phyloP scores from a whole-genome alignment of 2,797 vertebrate species.

The Ibycter americanus region DNA sequence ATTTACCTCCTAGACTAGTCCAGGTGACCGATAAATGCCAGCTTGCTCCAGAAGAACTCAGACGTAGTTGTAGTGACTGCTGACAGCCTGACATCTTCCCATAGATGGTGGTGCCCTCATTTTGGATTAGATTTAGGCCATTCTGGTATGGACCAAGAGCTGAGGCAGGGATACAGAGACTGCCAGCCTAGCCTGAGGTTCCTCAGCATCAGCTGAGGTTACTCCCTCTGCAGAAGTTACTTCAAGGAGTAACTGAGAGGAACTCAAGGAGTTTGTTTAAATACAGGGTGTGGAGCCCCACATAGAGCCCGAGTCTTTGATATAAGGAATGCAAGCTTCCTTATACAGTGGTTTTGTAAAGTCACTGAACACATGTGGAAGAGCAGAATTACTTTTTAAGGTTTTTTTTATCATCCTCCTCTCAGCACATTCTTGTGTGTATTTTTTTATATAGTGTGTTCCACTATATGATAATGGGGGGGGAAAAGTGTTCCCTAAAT shows the following conservation, averaged over 20 bases:
- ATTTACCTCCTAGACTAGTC: neutral
- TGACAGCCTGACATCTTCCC: neutral
- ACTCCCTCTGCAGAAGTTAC: neutral
- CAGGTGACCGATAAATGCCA: fast-evolving
- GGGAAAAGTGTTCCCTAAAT: conserved; percentile 21
- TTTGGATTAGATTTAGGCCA: neutral
- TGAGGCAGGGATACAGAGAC: neutral
- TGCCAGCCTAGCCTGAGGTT: neutral
- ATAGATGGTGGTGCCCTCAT: fast-evolving
- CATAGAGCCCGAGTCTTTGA: neutral
- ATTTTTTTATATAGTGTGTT: neutral
- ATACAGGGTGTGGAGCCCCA: neutral
- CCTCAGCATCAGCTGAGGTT: neutral
- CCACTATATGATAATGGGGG: neutral
- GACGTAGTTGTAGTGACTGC: fast-evolving
- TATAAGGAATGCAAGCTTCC: neutral
- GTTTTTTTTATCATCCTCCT: neutral
- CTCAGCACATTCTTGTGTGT: neutral
- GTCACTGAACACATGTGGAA: neutral
- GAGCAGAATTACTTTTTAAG: neutral
- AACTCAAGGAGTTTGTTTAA: neutral
- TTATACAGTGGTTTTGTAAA: neutral
- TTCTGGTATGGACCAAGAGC: neutral
- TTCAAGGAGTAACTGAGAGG: neutral
- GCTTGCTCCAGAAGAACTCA: neutral